These are phyloP conservation scores for Anguilla anguilla DNA, from an alignment of 2,797 vertebrate species.

Conservation along the genomic window DNA sequence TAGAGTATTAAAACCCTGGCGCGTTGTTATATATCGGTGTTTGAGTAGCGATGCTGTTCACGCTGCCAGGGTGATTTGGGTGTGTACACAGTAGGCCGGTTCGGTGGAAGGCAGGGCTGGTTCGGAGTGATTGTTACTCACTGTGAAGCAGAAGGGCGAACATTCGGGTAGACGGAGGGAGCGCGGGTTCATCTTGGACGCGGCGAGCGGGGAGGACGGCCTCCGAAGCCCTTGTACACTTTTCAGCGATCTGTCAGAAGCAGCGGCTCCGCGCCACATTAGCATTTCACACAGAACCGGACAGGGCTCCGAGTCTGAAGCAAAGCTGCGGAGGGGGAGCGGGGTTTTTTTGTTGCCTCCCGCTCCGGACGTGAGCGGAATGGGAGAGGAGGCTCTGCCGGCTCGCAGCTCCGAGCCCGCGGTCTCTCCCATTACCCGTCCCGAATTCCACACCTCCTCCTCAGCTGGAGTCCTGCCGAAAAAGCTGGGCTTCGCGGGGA, in stretches of 20 bases:
- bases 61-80: neutral
- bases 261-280: constrained; percentile 51
- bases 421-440: constrained; percentile 11
- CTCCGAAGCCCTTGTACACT: neutral
- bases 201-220: neutral
- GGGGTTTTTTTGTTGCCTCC: neutral
- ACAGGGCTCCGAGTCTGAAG: constrained; percentile 59
- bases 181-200: too few relatives aligned
- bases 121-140: neutral
- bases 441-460: constrained; percentile 1
- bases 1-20: constrained; percentile 2
- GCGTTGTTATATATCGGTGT: neutral
- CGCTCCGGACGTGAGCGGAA: neutral
- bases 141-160: neutral
- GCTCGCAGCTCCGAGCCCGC: constrained; percentile 46
- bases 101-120: neutral
- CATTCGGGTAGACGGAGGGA: neutral
- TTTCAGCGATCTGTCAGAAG: constrained; percentile 7
- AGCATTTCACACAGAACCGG: constrained; percentile 71
- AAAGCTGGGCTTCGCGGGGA: neutral
- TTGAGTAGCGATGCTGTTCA: neutral
- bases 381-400: neutral
- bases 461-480: neutral
- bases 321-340: constrained; percentile 51
- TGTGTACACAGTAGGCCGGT: neutral